A percentile compares a stretch with the other conserved stretches of the same genome.
Conservation (phyloP, 1,140 invertebrate genomes). For the Bombus huntii region DNA sequence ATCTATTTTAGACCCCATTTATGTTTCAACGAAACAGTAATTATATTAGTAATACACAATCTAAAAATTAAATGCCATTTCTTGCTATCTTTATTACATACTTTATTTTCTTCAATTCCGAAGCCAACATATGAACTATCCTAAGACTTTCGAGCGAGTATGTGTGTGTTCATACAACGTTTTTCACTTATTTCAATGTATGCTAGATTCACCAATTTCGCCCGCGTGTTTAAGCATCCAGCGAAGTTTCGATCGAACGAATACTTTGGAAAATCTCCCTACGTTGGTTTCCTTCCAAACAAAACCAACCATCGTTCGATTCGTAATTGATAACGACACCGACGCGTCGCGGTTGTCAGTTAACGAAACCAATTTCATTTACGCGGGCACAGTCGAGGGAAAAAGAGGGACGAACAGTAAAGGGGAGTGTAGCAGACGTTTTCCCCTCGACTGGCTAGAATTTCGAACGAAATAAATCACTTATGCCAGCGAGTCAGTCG, state of each 20-base stretch:
- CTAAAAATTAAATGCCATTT: too few relatives aligned
- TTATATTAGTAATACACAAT: too few relatives aligned
- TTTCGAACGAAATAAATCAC: constrained; percentile 24
- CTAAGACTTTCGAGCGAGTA: too few relatives aligned
- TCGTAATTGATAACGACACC: constrained; percentile 12
- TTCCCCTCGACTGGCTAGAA: not conserved
- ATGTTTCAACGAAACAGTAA: too few relatives aligned
- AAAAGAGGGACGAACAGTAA: not conserved
- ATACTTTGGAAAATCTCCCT: not conserved
- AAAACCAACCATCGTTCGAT: not conserved
- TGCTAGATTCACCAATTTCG: not conserved
- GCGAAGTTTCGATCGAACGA: not conserved
- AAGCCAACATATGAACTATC: too few relatives aligned
- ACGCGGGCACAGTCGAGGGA: not conserved
- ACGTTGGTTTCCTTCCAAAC: not conserved
- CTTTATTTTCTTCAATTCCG: too few relatives aligned
- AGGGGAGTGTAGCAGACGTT: not conserved
- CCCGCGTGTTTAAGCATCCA: not conserved
- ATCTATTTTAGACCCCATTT: too few relatives aligned
- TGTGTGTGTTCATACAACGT: too few relatives aligned
- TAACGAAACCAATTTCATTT: constrained; percentile 28
- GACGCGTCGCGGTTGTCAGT: not conserved
- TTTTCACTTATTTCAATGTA: too few relatives aligned
- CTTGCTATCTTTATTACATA: too few relatives aligned
- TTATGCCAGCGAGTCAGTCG: not conserved